Percentiles rank a stretch among this genome's conserved stretches.
Conservation (phyloP, 2,113 vertebrate species). For the Herpetotheres cachinnans region DNA sequence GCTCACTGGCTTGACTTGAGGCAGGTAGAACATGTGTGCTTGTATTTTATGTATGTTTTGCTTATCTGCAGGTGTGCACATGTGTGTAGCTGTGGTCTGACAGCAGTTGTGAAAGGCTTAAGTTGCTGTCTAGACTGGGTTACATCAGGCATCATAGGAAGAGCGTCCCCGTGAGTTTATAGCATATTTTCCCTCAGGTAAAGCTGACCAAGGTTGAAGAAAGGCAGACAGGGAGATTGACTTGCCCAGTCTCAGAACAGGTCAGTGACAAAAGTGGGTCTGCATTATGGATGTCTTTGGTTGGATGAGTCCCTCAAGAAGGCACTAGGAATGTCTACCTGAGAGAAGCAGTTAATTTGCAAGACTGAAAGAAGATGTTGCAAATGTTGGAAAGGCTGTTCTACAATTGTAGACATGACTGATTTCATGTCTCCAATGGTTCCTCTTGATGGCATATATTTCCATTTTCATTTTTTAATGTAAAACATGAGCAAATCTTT, state of each 20-base stretch:
- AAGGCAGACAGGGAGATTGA: neutral
- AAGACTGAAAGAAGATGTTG: neutral
- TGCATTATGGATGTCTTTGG: neutral
- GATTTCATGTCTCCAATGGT: neutral
- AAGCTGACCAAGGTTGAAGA: neutral
- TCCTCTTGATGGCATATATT: neutral
- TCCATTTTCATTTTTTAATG: neutral
- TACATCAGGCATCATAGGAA: neutral
- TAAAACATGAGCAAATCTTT: neutral
- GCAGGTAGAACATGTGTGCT: rapidly evolving
- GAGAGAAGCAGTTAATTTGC: neutral
- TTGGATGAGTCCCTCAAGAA: neutral
- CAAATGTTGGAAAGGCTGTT: neutral
- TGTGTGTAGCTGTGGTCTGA: neutral
- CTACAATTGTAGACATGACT: neutral
- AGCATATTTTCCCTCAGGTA: neutral
- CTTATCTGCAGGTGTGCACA: neutral
- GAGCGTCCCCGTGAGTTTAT: rapidly evolving
- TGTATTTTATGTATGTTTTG: neutral
- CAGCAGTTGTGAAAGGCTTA: neutral
- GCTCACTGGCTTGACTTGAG: neutral
- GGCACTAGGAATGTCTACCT: neutral
- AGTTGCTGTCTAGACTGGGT: neutral
- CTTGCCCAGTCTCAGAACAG: neutral
- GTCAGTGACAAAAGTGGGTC: neutral